Evolutionary conservation across 2,888 invertebrate species (phyloP).

Genomic region (Galerucella pusilla): DNA sequence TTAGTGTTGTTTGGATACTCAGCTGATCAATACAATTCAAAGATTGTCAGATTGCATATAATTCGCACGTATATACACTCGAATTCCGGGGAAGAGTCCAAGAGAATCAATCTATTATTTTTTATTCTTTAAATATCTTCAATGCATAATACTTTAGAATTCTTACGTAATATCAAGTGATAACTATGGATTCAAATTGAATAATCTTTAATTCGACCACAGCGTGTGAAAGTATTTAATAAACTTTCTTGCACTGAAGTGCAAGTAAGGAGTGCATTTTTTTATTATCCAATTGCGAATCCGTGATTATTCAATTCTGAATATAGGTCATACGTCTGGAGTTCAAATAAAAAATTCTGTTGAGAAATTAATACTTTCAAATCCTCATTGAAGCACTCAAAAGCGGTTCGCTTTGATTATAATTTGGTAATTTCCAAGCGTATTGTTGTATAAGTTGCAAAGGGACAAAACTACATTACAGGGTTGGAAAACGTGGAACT

Average conservation of each 20-base stretch:
- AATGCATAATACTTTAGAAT: no score
- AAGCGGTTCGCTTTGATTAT: neutral
- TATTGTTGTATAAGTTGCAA: neutral
- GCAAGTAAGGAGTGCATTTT: constrained; percentile 27
- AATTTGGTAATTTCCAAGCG: neutral
- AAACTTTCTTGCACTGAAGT: constrained; percentile 13
- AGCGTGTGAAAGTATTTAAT: constrained; percentile 13
- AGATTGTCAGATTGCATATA: no score
- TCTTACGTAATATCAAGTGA: neutral
- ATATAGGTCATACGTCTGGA: constrained; percentile 48
- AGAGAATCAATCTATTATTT: no score
- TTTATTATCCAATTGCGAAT: constrained; percentile 42
- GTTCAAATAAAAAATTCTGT: constrained; percentile 43
- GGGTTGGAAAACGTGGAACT: no score
- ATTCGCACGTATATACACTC: no score
- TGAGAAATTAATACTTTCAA: constrained; percentile 19
- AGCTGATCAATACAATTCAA: no score
- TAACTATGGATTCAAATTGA: neutral
- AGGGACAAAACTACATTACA: no score
- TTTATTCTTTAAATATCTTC: no score
- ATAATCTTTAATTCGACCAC: neutral
- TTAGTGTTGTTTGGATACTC: no score
- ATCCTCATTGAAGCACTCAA: neutral
- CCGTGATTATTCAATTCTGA: constrained; percentile 42
- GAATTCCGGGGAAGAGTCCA: no score